These are phyloP conservation scores for Catocala fraxini DNA, from an alignment of 2,888 invertebrate species.

Conservation along the genomic window DNA sequence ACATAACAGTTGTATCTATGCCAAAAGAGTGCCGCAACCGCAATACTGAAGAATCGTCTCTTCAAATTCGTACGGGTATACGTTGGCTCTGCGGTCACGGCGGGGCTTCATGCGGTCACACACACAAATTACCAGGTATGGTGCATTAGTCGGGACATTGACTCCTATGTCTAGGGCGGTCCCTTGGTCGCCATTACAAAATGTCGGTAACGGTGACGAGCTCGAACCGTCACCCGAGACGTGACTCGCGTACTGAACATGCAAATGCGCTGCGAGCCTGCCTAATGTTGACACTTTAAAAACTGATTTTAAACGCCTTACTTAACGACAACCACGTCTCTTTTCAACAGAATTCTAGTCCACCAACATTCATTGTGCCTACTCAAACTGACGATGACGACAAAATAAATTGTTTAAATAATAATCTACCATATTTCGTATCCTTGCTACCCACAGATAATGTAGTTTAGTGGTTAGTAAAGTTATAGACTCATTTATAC, in stretches of 20 bases:
- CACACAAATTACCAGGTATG: constrained; percentile 32
- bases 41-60: constrained; percentile 30
- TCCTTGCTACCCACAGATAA: no score
- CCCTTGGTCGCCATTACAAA: constrained; percentile 74
- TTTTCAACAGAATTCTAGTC: constrained; percentile 18
- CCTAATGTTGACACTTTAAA: constrained; percentile 39
- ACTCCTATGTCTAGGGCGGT: constrained; percentile 74
- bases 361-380: not conserved
- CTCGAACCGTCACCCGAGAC: constrained; percentile 54
- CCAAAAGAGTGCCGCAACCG: constrained; percentile 26
- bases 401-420: no score
- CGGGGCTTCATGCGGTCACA: constrained; percentile 24
- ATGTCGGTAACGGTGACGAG: constrained; percentile 78
- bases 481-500: no score
- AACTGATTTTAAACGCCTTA: constrained; percentile 49
- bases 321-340: constrained; percentile 32
- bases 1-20: constrained; percentile 28
- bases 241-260: constrained; percentile 60
- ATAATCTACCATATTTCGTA: no score
- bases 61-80: constrained; percentile 10
- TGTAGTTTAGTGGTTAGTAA: no score
- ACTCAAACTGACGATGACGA: not conserved
- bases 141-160: constrained; percentile 64
- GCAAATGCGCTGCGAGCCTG: constrained; percentile 28
- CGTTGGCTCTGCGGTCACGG: constrained; percentile 11